Evolutionary conservation across 2,888 invertebrate species (phyloP).

Genomic region (Neoascia interrupta): DNA sequence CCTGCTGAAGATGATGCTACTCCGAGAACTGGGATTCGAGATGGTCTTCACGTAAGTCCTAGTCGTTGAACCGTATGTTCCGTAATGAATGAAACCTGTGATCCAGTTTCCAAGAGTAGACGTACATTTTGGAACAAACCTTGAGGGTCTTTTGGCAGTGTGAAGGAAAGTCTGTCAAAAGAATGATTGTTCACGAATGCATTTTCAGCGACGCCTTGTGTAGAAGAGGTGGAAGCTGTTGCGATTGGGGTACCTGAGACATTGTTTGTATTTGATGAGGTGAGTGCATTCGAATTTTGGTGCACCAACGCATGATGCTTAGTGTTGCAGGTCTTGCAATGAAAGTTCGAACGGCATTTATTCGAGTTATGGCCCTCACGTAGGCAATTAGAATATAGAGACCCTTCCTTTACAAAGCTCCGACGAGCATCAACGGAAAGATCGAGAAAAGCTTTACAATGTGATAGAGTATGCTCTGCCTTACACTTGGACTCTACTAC

Average conservation of each 20-base stretch:
- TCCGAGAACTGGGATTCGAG: conserved; percentile 1
- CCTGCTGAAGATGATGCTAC: conserved; percentile 8
- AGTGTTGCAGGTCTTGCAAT: conserved; percentile 6
- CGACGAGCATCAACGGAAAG: conserved; percentile 11
- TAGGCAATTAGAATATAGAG: conserved; percentile 20
- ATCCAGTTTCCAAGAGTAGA: neutral
- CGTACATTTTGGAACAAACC: neutral
- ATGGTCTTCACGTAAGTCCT: neutral
- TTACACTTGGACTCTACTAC: conserved; percentile 2
- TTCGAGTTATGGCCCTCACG: neutral
- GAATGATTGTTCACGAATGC: neutral
- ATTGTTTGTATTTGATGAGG: neutral
- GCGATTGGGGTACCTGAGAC: too few relatives aligned
- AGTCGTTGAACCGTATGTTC: neutral
- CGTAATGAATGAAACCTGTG: neutral
- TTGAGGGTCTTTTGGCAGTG: conserved; percentile 5
- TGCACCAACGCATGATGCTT: conserved; percentile 7
- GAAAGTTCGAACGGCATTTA: conserved; percentile 20
- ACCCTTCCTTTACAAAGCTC: conserved; percentile 7
- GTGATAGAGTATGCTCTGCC: conserved; percentile 2
- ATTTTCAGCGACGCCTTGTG: neutral
- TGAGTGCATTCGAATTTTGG: too few relatives aligned
- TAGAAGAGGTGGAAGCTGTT: too few relatives aligned
- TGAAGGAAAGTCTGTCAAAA: neutral
- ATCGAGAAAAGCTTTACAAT: neutral